phyloP scores from a whole-genome alignment of 2,797 vertebrate species.

The Monodelphis domestica region DNA sequence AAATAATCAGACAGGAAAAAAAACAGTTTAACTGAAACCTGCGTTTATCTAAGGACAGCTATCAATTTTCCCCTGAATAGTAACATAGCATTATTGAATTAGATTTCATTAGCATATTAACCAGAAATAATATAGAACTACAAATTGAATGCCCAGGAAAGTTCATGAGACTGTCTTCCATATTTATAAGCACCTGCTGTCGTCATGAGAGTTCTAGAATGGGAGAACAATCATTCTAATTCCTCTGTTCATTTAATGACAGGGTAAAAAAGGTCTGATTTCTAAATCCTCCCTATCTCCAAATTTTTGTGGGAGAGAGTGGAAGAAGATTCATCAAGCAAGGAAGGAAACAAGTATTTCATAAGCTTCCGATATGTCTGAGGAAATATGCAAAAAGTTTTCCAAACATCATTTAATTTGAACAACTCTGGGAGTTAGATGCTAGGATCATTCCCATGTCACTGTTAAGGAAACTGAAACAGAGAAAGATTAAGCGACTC shows the following conservation, averaged over 20 bases:
- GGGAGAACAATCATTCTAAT: not conserved
- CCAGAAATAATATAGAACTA: conserved; percentile 50
- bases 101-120: conserved; percentile 58
- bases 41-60: conserved; percentile 37
- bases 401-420: not conserved
- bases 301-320: not conserved
- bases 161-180: conserved; percentile 46
- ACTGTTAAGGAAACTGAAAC: not conserved
- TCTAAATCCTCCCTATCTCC: not conserved
- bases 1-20: conserved; percentile 44
- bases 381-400: not conserved
- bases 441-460: not conserved
- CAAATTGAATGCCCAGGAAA: conserved; percentile 20
- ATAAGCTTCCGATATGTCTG: not conserved
- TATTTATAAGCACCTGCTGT: conserved; percentile 43
- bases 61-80: conserved; percentile 32
- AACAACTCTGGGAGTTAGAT: not conserved
- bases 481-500: not conserved
- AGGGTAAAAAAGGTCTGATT: not conserved
- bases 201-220: not conserved
- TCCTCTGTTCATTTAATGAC: not conserved
- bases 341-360: not conserved
- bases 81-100: conserved; percentile 57
- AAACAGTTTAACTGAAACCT: conserved; percentile 46
- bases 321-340: not conserved